A percentile compares a stretch with the other conserved stretches of the same genome.
These are phyloP conservation scores for Florisuga fusca DNA, from an alignment of 2,797 vertebrate genomes.

Conservation along the genomic window DNA sequence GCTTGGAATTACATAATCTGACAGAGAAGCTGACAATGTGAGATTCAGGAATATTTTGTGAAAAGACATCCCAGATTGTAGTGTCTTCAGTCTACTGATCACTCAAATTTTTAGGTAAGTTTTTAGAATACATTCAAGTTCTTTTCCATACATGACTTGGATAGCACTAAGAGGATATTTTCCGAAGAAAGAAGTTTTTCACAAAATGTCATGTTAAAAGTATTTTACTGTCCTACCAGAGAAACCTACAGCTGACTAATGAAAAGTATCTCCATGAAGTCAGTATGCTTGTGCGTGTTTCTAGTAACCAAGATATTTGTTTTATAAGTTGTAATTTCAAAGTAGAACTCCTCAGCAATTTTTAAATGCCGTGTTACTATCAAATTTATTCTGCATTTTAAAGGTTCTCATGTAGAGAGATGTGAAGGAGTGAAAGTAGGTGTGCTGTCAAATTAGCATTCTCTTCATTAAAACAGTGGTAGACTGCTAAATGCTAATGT, in stretches of 20 bases:
- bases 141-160: not conserved
- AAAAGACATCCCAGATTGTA: not conserved
- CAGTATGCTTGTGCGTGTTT: not conserved
- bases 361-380: not conserved
- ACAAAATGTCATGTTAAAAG: not conserved
- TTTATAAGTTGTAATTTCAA: not conserved
- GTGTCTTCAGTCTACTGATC: not conserved
- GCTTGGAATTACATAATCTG: not conserved
- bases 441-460: conserved; percentile 14
- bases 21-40: not conserved
- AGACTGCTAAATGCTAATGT: conserved; percentile 18
- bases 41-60: not conserved
- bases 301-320: not conserved
- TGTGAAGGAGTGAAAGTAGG: conserved; percentile 18
- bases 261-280: not conserved
- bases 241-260: not conserved
- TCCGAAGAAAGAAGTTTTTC: not conserved
- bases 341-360: not conserved
- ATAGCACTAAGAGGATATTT: not conserved
- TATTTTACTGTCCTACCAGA: not conserved
- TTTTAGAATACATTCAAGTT: not conserved
- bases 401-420: not conserved
- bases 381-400: not conserved
- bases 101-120: not conserved
- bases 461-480: not conserved